A percentile compares a stretch with the other conserved stretches of the same genome.
Evolutionary conservation across 2,113 vertebrate species (phyloP).

Genomic region (Hemichromis elongatus): DNA sequence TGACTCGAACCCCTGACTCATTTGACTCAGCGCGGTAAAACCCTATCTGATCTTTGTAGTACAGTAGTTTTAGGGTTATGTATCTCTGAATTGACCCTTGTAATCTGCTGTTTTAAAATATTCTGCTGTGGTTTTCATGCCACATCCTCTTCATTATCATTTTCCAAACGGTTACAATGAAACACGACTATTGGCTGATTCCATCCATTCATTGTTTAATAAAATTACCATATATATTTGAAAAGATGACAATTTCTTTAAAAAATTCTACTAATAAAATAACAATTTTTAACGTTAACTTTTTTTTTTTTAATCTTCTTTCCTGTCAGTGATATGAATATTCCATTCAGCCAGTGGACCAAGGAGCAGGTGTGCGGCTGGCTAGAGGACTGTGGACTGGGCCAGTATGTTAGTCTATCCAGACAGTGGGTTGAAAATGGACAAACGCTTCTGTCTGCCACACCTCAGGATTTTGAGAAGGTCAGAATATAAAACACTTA

Average conservation of each 20-base stretch:
- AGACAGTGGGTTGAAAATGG: slow-evolving; percentile 93
- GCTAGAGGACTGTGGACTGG: slow-evolving; percentile 91
- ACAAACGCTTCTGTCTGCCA: slow-evolving; percentile 87
- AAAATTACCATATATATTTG: background rate
- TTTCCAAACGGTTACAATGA: background rate
- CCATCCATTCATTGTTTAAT: background rate
- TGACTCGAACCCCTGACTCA: slow-evolving; percentile 84
- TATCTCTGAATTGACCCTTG: background rate
- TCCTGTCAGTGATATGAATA: slow-evolving; percentile 69
- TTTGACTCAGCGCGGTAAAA: slow-evolving; percentile 59
- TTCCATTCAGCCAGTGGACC: slow-evolving; percentile 91
- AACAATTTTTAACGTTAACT: background rate
- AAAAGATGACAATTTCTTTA: background rate
- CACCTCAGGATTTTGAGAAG: slow-evolving; percentile 95
- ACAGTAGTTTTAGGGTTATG: background rate
- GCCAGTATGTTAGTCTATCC: slow-evolving; percentile 89
- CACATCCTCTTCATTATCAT: background rate
- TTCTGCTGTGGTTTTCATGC: background rate
- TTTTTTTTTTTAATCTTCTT: background rate
- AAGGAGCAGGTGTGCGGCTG: slow-evolving; percentile 92
- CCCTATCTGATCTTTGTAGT: background rate
- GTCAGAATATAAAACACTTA: slow-evolving; percentile 60
- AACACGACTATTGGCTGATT: background rate
- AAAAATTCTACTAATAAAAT: background rate
- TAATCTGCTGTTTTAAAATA: background rate